phyloP scores from a whole-genome alignment of 2,113 vertebrate species.

The Illadopsis cleaveri region DNA sequence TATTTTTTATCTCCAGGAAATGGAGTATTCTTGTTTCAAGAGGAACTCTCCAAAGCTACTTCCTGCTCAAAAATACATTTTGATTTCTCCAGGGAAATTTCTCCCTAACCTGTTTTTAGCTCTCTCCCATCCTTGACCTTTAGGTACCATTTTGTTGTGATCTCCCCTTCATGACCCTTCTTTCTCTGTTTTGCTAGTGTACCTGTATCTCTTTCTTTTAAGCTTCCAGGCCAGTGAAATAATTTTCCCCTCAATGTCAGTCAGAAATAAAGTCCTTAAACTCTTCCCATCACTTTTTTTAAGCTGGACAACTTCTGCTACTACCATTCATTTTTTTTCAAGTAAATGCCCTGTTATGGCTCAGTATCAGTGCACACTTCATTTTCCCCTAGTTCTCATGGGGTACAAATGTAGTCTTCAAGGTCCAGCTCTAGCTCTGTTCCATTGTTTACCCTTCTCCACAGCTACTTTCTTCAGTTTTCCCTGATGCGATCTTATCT shows the following conservation, averaged over 20 bases:
- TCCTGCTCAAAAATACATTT: slow-evolving; percentile 53
- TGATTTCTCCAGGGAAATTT: slow-evolving; percentile 36
- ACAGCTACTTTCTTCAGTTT: background rate
- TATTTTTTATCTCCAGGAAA: slow-evolving; percentile 55
- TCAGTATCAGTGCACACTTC: background rate
- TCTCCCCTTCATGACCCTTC: background rate
- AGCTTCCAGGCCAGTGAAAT: background rate
- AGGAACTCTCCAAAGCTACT: slow-evolving; percentile 53
- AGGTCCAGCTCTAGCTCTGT: background rate
- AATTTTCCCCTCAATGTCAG: background rate
- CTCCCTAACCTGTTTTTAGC: slow-evolving; percentile 25
- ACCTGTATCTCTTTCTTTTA: background rate
- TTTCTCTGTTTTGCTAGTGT: background rate
- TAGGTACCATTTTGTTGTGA: background rate
- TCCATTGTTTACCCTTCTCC: background rate
- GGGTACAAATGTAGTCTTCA: background rate
- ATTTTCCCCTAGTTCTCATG: background rate
- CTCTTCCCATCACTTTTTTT: background rate
- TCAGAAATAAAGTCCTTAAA: background rate
- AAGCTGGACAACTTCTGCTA: background rate
- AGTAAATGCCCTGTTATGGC: background rate
- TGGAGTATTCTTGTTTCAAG: slow-evolving; percentile 31
- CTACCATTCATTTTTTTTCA: background rate
- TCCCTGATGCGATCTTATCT: background rate
- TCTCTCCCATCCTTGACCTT: slow-evolving; percentile 53